phyloP scores from a whole-genome alignment of 2,888 invertebrate species.

The Torymus auratus region DNA sequence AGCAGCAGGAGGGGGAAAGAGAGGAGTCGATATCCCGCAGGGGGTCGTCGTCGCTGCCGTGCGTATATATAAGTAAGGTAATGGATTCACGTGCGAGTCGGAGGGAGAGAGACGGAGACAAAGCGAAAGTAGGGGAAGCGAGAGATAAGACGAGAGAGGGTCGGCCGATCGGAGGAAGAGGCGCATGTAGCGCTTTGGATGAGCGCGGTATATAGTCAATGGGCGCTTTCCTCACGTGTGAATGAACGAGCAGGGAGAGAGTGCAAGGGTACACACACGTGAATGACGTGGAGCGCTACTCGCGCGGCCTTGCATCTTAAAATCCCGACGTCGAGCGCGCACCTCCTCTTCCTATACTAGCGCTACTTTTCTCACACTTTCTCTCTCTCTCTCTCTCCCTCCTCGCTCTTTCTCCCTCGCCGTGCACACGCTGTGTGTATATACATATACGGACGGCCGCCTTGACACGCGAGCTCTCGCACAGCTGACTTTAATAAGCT shows the following conservation, averaged over 20 bases:
- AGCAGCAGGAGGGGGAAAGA: not conserved
- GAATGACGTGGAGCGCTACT: conserved; percentile 54
- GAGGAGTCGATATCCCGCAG: conserved; percentile 3
- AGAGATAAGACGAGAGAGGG: conserved; percentile 43
- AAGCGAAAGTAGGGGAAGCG: not conserved
- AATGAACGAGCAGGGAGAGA: conserved; percentile 62
- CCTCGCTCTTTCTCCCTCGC: not conserved
- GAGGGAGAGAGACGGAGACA: not conserved
- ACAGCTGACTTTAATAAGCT: conserved; percentile 51
- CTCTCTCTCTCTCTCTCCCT: not conserved
- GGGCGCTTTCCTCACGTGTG: conserved; percentile 66
- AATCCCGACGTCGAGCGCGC: conserved; percentile 52
- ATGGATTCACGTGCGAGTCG: conserved; percentile 17
- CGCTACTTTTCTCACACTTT: conserved; percentile 16
- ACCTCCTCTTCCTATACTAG: not conserved
- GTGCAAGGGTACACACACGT: not conserved
- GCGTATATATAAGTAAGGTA: conserved; percentile 2
- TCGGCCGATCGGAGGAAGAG: not conserved
- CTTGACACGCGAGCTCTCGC: conserved; percentile 62
- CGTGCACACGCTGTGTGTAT: not conserved
- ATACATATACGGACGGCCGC: not conserved
- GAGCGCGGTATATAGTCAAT: conserved; percentile 62
- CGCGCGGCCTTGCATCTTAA: conserved; percentile 69
- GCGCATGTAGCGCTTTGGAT: conserved; percentile 3
- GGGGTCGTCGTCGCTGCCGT: conserved; percentile 22